These are phyloP conservation scores for Chaetorhynchus papuensis DNA, from an alignment of 2,113 vertebrate species.

Conservation along the genomic window DNA sequence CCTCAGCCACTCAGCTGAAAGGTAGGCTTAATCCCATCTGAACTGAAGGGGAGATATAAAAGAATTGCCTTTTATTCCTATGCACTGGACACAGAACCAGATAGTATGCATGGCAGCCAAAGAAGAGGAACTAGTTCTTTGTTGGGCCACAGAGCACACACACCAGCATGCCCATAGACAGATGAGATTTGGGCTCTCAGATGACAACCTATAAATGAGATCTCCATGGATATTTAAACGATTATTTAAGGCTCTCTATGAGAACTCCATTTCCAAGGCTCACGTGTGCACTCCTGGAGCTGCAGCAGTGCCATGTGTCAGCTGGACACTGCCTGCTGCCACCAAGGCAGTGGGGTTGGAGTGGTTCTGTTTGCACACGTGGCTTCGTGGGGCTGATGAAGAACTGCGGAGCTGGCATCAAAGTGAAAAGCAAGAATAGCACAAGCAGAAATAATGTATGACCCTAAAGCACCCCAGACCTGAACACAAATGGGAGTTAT, in stretches of 20 bases:
- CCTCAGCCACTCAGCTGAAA: neutral
- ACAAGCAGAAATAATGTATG: constrained; percentile 18
- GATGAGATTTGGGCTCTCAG: neutral
- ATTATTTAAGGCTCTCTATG: neutral
- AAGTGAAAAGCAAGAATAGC: neutral
- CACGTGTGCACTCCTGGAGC: accelerated
- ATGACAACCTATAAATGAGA: neutral
- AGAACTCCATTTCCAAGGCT: neutral
- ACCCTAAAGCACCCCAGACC: neutral
- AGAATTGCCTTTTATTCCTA: neutral
- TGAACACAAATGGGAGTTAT: neutral
- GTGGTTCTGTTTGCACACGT: accelerated
- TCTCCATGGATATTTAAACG: neutral
- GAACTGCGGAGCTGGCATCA: neutral
- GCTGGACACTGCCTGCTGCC: neutral
- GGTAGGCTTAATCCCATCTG: neutral
- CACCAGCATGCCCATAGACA: neutral
- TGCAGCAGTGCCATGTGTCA: neutral
- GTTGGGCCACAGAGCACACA: neutral
- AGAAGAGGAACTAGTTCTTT: neutral
- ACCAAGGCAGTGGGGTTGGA: neutral
- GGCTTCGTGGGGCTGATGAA: accelerated
- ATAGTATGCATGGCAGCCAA: neutral
- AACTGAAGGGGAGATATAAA: neutral
- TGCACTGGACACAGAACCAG: neutral